Evolutionary conservation across 2,113 vertebrate genomes (phyloP).

Genomic region (Grus americana): DNA sequence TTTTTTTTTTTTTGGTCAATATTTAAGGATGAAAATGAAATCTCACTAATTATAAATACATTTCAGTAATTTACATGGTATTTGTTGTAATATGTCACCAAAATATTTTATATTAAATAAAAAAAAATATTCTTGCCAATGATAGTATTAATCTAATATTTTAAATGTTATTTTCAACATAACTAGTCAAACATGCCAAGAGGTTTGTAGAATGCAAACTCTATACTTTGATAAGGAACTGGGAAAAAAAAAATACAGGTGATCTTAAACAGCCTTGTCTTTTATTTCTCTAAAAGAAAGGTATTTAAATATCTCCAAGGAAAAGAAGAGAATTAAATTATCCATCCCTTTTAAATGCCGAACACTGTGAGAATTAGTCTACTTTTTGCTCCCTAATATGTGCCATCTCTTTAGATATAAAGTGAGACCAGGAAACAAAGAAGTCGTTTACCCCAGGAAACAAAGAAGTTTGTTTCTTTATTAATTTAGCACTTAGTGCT

Average conservation of each 20-base stretch:
- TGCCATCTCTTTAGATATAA: background rate
- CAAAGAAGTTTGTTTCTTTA: background rate
- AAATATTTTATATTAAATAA: background rate
- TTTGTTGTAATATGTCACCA: background rate
- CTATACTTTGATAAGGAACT: background rate
- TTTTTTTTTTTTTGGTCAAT: background rate
- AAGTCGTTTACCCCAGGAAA: background rate
- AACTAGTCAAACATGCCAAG: background rate
- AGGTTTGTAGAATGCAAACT: background rate
- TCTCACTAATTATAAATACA: background rate
- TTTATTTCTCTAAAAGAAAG: background rate
- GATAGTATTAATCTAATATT: background rate
- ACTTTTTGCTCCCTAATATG: background rate
- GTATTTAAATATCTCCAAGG: background rate
- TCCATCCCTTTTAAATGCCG: background rate
- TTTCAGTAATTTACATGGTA: background rate
- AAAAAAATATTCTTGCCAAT: background rate
- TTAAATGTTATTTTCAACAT: background rate
- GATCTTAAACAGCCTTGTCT: background rate
- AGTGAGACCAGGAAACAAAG: background rate
- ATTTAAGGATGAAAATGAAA: background rate
- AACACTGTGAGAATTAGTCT: background rate
- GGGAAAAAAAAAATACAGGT: background rate
- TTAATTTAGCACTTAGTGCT: background rate
- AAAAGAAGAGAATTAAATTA: background rate